Conservation (phyloP, 2,888 invertebrate species). For the Plebejus melissa region DNA sequence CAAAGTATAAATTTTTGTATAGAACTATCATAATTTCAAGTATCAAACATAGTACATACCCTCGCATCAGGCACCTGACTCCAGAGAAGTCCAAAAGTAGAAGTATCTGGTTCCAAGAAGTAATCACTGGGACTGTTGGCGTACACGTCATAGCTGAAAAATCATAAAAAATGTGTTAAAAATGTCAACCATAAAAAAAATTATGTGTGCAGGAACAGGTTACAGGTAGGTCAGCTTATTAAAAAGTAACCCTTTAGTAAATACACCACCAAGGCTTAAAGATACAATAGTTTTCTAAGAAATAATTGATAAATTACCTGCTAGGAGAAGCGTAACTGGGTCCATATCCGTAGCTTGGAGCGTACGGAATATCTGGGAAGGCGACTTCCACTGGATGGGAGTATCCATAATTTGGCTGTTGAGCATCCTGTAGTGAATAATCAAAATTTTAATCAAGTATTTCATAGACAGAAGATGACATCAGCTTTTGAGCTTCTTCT, state of each 20-base stretch:
- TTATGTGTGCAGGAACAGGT: too few species aligned
- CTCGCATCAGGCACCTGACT: slow-evolving; percentile 68
- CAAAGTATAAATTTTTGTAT: too few species aligned
- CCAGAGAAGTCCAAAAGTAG: slow-evolving; percentile 60
- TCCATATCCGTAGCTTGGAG: slow-evolving; percentile 64
- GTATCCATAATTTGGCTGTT: slow-evolving; percentile 53
- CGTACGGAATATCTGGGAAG: slow-evolving; percentile 66
- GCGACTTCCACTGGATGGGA: slow-evolving; percentile 53
- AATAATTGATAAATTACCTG: slow-evolving; percentile 45
- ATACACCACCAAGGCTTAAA: not conserved
- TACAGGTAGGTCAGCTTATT: slow-evolving; percentile 14
- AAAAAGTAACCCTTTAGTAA: not conserved
- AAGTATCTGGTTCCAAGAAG: slow-evolving; percentile 60
- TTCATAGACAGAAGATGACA: not conserved
- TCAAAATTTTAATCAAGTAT: not conserved
- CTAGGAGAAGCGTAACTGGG: slow-evolving; percentile 49
- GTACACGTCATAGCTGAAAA: slow-evolving; percentile 64
- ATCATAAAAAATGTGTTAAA: not conserved
- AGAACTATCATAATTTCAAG: too few species aligned
- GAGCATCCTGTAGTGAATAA: slow-evolving; percentile 48
- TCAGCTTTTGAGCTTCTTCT: not conserved
- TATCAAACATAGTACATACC: slow-evolving; percentile 41
- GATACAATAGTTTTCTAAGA: too few species aligned
- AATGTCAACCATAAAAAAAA: not conserved
- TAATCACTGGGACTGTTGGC: slow-evolving; percentile 49